phyloP scores from a whole-genome alignment of 2,888 invertebrate species.

The Halocaridina rubra region DNA sequence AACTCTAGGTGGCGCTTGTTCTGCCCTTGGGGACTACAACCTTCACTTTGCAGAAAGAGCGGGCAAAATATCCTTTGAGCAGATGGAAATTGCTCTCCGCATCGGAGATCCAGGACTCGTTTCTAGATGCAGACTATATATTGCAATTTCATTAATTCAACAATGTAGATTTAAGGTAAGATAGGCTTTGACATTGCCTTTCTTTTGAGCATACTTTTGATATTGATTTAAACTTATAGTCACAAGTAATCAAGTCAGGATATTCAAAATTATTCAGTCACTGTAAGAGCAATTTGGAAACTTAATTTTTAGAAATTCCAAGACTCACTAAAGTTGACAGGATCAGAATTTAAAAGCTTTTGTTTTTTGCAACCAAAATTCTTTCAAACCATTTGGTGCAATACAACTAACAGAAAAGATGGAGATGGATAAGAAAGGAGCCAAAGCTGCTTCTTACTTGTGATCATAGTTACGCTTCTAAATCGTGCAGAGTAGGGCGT shows the following conservation, averaged over 20 bases:
- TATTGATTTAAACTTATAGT: not conserved
- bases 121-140: constrained; percentile 86
- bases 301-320: not conserved
- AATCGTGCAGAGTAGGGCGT: too few species aligned
- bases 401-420: too few species aligned
- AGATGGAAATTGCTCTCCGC: constrained; percentile 82
- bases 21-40: constrained; percentile 84
- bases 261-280: not conserved
- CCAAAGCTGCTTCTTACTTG: too few species aligned
- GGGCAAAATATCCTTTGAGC: constrained; percentile 86
- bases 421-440: too few species aligned
- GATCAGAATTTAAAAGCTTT: not conserved
- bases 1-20: constrained; percentile 95
- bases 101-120: constrained; percentile 85
- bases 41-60: constrained; percentile 77
- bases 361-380: too few species aligned
- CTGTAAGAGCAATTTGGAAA: not conserved
- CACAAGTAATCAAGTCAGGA: not conserved
- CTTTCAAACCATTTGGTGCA: too few species aligned
- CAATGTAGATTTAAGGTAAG: constrained; percentile 73
- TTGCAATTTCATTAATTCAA: constrained; percentile 89
- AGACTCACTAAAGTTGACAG: not conserved
- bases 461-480: too few species aligned
- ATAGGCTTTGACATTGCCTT: not conserved
- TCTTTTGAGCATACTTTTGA: not conserved